Evolutionary conservation across 1,140 invertebrate species (phyloP), one percentile per base, ranked within the genome.

Genomic region (Drosophila busckii): DNA sequence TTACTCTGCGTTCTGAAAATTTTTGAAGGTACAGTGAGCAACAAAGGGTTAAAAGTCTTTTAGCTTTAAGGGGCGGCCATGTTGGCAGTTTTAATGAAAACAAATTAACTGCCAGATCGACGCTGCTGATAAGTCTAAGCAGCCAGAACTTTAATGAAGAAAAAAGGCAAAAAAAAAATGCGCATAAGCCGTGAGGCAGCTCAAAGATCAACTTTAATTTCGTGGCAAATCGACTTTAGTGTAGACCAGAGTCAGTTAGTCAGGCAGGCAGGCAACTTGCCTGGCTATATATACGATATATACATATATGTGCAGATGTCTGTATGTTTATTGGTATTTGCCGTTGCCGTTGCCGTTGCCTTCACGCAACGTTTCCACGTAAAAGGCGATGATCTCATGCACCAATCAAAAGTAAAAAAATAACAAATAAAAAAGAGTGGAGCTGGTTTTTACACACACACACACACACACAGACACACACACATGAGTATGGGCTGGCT

Each of bases 341-440:
- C n/a, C n/a, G n/a, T 55, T 62, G 50, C 37, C 32, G 40, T 54
- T 35, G 6, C 28, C 15, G 23, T 31, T 44, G 69, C 75, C 69
- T 82, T 80, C 75, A 78, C 73, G 73, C 75, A 78, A 78, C 68
- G 59, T 44, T 82, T 75, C 76, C 65, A 66, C 63, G 61, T 70
- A 80, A 68, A 65, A 82, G 75, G 53, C 75, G 75, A 82, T 82
- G 75, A 82, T 82, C 69, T 82, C 76, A 82, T 83, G 65, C 50
- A 49, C 54, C 63, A 82, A 82, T 66, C 49, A 66, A 65, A 75
- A 64, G 54, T 26, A 35, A 12, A 42, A 23, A 29, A 32, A 50
- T 44, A 23, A 42, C 22, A 28, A 41, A 13, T 0, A 53, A 15
- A 37, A 55, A 66, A 61, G 40, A 66, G 35, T 66, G 40, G 40